These are phyloP conservation scores for Eupithecia subfuscata DNA, from an alignment of 2,888 invertebrate genomes.

Conservation along the genomic window DNA sequence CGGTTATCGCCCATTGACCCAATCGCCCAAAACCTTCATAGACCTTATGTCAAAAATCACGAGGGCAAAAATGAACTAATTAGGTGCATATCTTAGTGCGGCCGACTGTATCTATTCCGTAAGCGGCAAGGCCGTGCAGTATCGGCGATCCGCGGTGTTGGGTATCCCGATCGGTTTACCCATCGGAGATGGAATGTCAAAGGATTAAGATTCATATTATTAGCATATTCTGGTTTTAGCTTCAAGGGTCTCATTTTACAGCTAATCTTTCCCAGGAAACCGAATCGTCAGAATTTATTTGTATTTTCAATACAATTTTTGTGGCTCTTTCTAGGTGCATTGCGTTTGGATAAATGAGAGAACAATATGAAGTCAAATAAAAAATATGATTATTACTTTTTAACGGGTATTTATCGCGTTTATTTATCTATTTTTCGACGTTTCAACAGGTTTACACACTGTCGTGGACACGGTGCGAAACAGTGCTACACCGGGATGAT, in stretches of 20 bases:
- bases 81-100: not conserved
- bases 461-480: no score
- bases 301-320: not conserved
- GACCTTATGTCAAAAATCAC: no score
- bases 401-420: no score
- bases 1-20: no score
- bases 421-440: no score
- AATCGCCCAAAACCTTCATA: no score
- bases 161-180: conserved; percentile 72
- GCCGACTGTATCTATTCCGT: conserved; percentile 61
- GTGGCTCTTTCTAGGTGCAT: not conserved
- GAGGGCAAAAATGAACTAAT: not conserved
- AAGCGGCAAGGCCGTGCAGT: conserved; percentile 77
- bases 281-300: not conserved
- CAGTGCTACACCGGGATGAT: no score
- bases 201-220: conserved; percentile 48
- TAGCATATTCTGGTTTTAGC: not conserved
- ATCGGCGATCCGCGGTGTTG: conserved; percentile 72
- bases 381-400: no score
- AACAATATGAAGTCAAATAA: not conserved
- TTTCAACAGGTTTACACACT: no score
- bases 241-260: not conserved
- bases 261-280: not conserved
- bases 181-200: conserved; percentile 70
- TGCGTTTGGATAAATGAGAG: not conserved